Base-by-base conservation (phyloP, 2,113 vertebrate genomes). In the Aleadryas rufinucha region DNA sequence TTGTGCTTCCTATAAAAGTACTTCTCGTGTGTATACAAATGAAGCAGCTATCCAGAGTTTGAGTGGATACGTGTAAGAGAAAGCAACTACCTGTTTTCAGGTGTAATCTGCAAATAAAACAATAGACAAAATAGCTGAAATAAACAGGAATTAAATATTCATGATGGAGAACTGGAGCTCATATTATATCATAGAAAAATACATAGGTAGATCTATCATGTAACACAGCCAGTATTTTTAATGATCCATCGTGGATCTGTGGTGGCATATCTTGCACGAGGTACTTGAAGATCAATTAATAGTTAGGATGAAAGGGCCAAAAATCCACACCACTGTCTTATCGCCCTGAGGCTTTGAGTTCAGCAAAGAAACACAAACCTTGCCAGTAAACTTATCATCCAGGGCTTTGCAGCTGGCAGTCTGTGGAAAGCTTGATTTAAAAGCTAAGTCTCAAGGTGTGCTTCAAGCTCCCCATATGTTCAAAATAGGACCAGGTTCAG, bases 381-480 rank as follows among this genome's bases (percentile, higher is more conserved):
- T 4, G 22, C 87, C 91, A 88, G 78, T 85, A 89, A 96, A 94
- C 79, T 95, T 95, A 92, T 96, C 95, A 90, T 89, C 42, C 66
- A 77, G 59, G n/a, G 52, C 71, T 95, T 68, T 94, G 82, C 86
- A 92, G 80, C 90, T 96, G 95, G 93, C 88, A 92, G 76, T 56
- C 92, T 88, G 82, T 78, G 90, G 83, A 94, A 95, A 92, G 69
- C 83, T 90, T 92, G 83, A 84, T 96, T 94, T 88, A 80, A 95
- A 95, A 81, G 64, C 76, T 56, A n/a, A 69, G 80, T 70, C 84
- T 96, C 71, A 84, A 95, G 71, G 64, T 93, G 94, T 52, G 24
- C 80, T 96, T 90, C 42, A 89, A 85, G 82, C 70, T 94, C 56
- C 21, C 18, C 37, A 63, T 90, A 42, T 35, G 47, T 85, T 93